These are phyloP conservation scores for Parotia lawesii DNA, from an alignment of 2,113 vertebrate genomes.

Conservation along the genomic window DNA sequence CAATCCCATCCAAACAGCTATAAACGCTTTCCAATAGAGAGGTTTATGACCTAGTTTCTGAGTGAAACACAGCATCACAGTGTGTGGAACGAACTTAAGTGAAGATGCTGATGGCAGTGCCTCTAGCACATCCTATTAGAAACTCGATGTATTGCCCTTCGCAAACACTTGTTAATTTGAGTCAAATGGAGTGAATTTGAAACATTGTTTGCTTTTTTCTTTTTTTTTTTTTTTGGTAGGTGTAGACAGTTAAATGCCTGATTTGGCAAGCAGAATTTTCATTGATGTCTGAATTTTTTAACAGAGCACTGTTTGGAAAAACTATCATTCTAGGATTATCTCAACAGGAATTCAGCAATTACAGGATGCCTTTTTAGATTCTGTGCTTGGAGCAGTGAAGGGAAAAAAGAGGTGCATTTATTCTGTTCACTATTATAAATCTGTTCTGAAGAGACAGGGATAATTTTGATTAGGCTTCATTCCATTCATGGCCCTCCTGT, in stretches of 20 bases:
- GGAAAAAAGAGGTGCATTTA: background rate
- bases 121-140: background rate
- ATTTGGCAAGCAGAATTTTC: background rate
- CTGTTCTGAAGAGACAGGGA: background rate
- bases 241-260: background rate
- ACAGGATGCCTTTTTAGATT: background rate
- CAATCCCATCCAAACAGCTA: constrained; percentile 4
- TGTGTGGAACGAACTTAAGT: background rate
- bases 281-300: background rate
- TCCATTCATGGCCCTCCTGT: background rate
- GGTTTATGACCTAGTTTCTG: constrained; percentile 63
- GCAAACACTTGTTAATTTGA: background rate
- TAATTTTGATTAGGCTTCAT: background rate
- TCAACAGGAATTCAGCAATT: background rate
- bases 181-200: background rate
- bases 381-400: background rate
- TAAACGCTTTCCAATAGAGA: constrained; percentile 32
- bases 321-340: background rate
- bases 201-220: rapidly evolving
- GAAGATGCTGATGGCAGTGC: background rate
- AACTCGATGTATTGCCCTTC: background rate
- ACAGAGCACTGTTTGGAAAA: background rate
- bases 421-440: background rate
- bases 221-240: background rate
- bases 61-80: background rate